Base-by-base conservation (phyloP, 92 coral and sea anemone species). In the Porites evermanni region DNA sequence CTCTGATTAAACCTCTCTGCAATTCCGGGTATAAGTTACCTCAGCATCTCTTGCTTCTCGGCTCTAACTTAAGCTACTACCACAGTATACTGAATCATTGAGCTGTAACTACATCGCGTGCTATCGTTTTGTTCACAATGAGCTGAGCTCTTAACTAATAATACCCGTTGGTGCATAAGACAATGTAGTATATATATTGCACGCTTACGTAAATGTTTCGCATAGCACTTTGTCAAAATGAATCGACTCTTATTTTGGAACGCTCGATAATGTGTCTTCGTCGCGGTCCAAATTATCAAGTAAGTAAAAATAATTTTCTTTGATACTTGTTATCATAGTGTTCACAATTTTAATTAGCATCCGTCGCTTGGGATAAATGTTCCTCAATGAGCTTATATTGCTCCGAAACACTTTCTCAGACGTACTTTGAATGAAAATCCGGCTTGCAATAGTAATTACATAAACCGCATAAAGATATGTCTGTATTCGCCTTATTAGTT, bases 91-190 rank as follows among this genome's bases (percentile, higher is more conserved):
- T 10, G 16, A 44, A 63, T 24, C 51, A 60, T 6, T 56, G 69
- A 60, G 7, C 44, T 38, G 70, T 38, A 23, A 58, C 78, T 13
- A 53, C 23, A 81, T 81, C 77, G 86, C 86, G 70, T 81, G 86
- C 68, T 23, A 14, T 1, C 5, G 21, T 52, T 38, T 19, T 71
- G 47, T 11, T 72, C 53, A 53, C 60, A 70, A 81, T 71, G 79
- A 20, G 47, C 21, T 74, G 26, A 24, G 7, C 75, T 32, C 69
- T 63, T 53, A 47, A 13, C 54, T 80, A n/a, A 47, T 60, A 68
- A 80, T 80, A 23, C 76, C 17, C 67, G 26, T 32, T 6, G 64
- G 47, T 38, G 47, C 47, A 38, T 38, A 38, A 38, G 47, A 38
- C 47, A 38, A 38, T 80, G 53, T 8, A 17, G 26, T 21, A 18